phyloP scores from a whole-genome alignment of 2,888 invertebrate species.

The Leistus spinibarbis region DNA sequence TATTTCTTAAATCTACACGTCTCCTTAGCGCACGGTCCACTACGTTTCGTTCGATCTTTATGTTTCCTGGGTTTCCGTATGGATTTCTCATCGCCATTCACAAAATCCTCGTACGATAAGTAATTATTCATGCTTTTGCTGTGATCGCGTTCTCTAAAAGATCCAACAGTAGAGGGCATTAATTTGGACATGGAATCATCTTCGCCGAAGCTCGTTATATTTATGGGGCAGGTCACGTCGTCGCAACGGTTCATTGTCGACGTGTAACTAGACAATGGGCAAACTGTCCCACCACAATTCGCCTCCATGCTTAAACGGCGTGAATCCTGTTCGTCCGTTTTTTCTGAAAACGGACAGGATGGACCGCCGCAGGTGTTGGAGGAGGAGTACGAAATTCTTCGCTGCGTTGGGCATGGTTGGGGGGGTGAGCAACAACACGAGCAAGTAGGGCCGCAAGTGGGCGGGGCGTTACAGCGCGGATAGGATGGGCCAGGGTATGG shows the following conservation, averaged over 20 bases:
- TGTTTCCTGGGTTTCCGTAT: neutral
- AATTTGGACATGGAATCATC: neutral
- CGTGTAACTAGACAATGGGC: neutral
- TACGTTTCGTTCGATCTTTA: neutral
- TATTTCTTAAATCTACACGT: conserved; percentile 8
- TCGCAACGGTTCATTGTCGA: neutral
- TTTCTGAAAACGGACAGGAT: conserved; percentile 43
- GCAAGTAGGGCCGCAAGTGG: neutral
- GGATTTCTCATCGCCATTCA: neutral
- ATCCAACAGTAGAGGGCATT: neutral
- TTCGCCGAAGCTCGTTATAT: neutral
- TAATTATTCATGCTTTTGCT: neutral
- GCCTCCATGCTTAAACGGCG: neutral
- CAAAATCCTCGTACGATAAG: neutral
- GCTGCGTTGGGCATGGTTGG: neutral
- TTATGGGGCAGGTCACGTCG: neutral
- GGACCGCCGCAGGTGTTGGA: conserved; percentile 47
- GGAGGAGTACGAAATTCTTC: conserved; percentile 44
- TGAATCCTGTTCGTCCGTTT: neutral
- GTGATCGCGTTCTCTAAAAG: neutral
- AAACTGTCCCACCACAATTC: conserved; percentile 1
- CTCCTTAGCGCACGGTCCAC: conserved; percentile 9
- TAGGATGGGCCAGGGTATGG: neutral
- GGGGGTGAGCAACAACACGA: neutral
- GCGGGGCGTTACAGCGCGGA: neutral